Base-by-base conservation (phyloP, 2,797 vertebrate species). In the Rhinichthys osculus region DNA sequence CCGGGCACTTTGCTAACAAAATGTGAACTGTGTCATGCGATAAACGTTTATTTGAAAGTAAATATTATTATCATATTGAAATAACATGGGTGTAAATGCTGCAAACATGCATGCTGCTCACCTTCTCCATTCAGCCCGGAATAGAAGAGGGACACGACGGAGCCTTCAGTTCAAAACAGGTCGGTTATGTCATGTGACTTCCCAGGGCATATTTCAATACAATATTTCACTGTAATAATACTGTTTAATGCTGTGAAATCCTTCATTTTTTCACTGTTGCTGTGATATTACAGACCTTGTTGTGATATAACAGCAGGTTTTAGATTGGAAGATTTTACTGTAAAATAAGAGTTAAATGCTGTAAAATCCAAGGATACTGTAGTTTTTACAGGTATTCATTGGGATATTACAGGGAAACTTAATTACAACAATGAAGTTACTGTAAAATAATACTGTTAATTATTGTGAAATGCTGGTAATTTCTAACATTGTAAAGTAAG, bases 281-380 rank as follows among this genome's bases (percentile, higher is more conserved):
- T 47, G 72, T 44, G 23, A 73, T 47, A 73, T 73, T 73, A 73
- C 42, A 73, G 38, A 73, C 42, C 71, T 72, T 72, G 9, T 72
- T 72, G 70, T 73, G 71, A 73, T 73, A 50, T 50, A 30, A 30
- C n/a, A 50, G 71, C 42, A 73, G 42, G 71, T 73, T 73, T 73
- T 30, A 73, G 71, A 50, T 73, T 27, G 14, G 23, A 73, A 47
- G 10, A 73, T 47, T 73, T 73, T 73, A 47, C 71, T 73, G 71
- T 73, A 73, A 70, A 71, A 71, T 71, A 42, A 42, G 38, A 71
- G 69, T 71, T 71, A 74, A 74, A 74, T 74, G 42, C 71, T 74
- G 71, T 74, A 50, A 74, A 74, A 50, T 74, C 71, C 40, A 74
- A 30, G 71, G 42, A 74, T 40, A 9, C 7, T 70, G 7, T 35